These are phyloP conservation scores for Lasioglossum figueresi DNA, from an alignment of 2,888 invertebrate species.

Conservation along the genomic window DNA sequence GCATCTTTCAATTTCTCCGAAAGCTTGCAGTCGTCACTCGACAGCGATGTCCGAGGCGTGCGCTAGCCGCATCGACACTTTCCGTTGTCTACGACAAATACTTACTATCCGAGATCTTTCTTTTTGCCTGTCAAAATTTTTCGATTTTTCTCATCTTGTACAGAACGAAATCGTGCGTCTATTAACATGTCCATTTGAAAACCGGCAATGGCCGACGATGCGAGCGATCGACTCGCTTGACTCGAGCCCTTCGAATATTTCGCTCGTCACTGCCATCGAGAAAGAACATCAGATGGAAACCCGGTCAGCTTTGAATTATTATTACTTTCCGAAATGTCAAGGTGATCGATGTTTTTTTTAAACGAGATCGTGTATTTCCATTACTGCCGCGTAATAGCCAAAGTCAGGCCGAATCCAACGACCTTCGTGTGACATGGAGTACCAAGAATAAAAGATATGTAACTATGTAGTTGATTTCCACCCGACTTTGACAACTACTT, in stretches of 20 bases:
- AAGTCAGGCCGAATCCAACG: not conserved
- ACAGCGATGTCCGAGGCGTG: slow-evolving; percentile 16
- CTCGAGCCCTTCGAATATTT: too few species aligned
- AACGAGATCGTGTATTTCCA: not conserved
- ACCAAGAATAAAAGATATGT: not conserved
- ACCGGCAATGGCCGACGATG: not conserved
- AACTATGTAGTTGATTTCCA: not conserved
- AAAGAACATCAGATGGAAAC: not conserved
- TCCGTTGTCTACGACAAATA: not conserved
- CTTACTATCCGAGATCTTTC: not conserved
- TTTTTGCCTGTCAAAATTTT: not conserved
- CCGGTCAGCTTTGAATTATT: not conserved
- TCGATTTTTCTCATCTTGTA: not conserved
- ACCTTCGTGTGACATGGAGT: not conserved
- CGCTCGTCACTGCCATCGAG: not conserved
- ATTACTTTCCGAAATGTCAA: not conserved
- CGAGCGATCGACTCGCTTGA: not conserved
- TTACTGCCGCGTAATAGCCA: not conserved
- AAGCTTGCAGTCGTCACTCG: slow-evolving; percentile 33
- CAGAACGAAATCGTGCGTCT: not conserved
- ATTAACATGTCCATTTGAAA: not conserved
- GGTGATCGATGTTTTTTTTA: not conserved
- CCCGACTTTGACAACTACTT: not conserved
- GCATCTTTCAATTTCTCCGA: slow-evolving; percentile 35
- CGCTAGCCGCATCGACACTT: not conserved